Evolutionary conservation across 2,797 vertebrate genomes (phyloP).

Genomic region (Sciaenops ocellatus): DNA sequence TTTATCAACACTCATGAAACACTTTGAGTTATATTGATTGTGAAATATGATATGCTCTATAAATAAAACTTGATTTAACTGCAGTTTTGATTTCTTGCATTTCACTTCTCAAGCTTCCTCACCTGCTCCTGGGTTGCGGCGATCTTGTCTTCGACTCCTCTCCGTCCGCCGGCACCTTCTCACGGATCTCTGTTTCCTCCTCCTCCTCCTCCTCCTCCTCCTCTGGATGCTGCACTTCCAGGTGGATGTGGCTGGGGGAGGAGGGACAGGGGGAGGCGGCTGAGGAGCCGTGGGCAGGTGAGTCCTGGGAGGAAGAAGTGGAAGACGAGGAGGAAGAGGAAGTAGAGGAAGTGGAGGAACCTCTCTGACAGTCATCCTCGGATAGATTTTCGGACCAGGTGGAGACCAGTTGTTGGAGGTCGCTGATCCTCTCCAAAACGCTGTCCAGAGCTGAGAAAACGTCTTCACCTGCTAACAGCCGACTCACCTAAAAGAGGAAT

Average conservation of each 20-base stretch:
- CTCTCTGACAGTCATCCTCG: slow-evolving; percentile 83
- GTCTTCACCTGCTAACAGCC: slow-evolving; percentile 76
- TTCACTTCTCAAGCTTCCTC: slow-evolving; percentile 1
- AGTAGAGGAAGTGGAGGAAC: slow-evolving; percentile 77
- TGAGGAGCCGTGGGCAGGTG: slow-evolving; percentile 69
- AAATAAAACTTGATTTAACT: slow-evolving; percentile 7
- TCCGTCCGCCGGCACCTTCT: slow-evolving; percentile 53
- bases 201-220: slow-evolving; percentile 31
- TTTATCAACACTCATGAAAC: slow-evolving; percentile 21
- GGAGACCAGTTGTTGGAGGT: slow-evolving; percentile 87
- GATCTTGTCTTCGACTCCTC: slow-evolving; percentile 44
- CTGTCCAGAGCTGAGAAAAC: slow-evolving; percentile 90
- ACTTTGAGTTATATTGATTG: slow-evolving; percentile 20
- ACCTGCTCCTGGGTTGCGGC: slow-evolving; percentile 52
- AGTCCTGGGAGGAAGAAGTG: slow-evolving; percentile 63
- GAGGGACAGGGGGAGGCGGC: slow-evolving; percentile 80
- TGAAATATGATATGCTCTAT: slow-evolving; percentile 13
- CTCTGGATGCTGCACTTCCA: slow-evolving; percentile 78
- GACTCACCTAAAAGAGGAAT: slow-evolving; percentile 46
- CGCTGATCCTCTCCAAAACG: slow-evolving; percentile 88
- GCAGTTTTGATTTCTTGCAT: not conserved
- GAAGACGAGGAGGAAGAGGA: slow-evolving; percentile 72
- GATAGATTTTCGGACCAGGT: slow-evolving; percentile 89
- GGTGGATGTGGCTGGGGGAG: slow-evolving; percentile 82
- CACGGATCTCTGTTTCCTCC: slow-evolving; percentile 30